phyloP scores from a whole-genome alignment of 2,113 vertebrate genomes.

The Amphiprion percula region DNA sequence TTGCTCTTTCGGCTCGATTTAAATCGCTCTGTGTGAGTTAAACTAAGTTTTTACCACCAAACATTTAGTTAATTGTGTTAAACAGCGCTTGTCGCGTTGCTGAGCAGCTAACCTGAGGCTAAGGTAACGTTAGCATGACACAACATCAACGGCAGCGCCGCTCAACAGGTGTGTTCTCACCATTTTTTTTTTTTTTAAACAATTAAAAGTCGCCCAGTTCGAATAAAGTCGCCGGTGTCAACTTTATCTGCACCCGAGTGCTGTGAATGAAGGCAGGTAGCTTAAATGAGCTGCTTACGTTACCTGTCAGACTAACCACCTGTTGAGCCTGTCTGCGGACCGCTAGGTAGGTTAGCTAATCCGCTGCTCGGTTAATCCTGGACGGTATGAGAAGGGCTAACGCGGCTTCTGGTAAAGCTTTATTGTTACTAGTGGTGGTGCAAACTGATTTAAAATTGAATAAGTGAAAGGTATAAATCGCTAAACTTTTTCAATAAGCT shows the following conservation, averaged over 20 bases:
- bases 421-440: neutral
- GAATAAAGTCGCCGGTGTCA: neutral
- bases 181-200: neutral
- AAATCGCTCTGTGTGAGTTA: neutral
- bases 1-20: neutral
- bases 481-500: neutral
- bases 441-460: neutral
- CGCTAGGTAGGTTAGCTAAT: constrained; percentile 55
- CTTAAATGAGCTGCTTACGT: constrained; percentile 27
- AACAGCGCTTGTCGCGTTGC: neutral
- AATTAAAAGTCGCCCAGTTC: neutral
- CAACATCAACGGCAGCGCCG: neutral
- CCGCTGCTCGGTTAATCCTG: constrained; percentile 20
- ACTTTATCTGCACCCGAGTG: neutral
- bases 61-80: constrained; percentile 14
- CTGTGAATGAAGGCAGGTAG: constrained; percentile 12
- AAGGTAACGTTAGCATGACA: constrained; percentile 58
- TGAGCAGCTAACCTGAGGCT: constrained; percentile 62
- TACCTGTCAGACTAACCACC: constrained; percentile 67
- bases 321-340: constrained; percentile 50
- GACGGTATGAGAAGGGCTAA: neutral
- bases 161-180: constrained; percentile 11
- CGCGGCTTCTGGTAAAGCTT: neutral
- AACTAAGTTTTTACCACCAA: neutral
- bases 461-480: neutral